Conservation (phyloP, 1,140 invertebrate genomes). For the Apocrypta bakeri region DNA sequence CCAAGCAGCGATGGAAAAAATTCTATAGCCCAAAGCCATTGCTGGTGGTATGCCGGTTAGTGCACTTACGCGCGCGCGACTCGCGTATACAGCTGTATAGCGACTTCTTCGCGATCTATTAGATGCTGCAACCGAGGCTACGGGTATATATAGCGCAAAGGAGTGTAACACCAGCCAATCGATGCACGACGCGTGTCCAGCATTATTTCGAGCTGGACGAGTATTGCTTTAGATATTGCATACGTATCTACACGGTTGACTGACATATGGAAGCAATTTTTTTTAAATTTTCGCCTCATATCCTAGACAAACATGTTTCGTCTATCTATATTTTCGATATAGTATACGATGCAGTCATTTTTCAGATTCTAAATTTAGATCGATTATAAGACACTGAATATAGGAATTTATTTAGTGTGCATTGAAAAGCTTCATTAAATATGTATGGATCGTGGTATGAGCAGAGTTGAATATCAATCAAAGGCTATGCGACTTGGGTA, state of each 20-base stretch:
- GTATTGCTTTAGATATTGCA: not conserved
- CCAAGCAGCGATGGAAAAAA: not conserved
- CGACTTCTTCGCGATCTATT: not conserved
- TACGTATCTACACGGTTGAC: not conserved
- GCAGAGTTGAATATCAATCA: no score
- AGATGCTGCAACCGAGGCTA: not conserved
- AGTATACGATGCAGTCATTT: no score
- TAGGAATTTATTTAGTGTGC: no score
- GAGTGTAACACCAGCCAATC: not conserved
- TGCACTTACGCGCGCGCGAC: not conserved
- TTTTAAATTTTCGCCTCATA: no score
- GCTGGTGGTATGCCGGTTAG: slow-evolving; percentile 4
- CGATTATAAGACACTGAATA: no score
- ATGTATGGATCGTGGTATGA: no score
- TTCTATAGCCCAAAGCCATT: not conserved
- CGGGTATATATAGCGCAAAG: not conserved
- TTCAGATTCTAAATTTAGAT: no score
- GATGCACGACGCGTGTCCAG: not conserved
- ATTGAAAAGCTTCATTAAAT: no score
- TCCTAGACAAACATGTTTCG: no score
- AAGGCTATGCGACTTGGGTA: no score
- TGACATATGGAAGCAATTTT: no score
- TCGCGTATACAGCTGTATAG: not conserved
- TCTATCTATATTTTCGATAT: no score
- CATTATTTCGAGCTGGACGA: not conserved